phyloP scores from a whole-genome alignment of 2,113 vertebrate species.

The Sinocyclocheilus grahami region DNA sequence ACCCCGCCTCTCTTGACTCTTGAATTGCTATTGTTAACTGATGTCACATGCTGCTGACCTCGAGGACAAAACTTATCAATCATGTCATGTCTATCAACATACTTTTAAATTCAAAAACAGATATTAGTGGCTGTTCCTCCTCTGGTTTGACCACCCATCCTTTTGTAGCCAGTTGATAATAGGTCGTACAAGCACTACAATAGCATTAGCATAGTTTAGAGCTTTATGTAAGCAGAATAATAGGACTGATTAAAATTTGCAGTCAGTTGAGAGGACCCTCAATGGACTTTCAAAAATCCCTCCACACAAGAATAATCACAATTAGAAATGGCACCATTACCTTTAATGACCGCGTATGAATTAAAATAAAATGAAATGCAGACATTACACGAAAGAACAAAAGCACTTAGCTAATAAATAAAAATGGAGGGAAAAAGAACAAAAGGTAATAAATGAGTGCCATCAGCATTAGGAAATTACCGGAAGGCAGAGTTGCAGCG shows the following conservation, averaged over 20 bases:
- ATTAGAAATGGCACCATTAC: constrained; percentile 36
- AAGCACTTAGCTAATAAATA: neutral
- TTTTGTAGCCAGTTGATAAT: constrained; percentile 40
- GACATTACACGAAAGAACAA: neutral
- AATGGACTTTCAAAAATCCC: constrained; percentile 33
- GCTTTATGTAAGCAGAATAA: constrained; percentile 46
- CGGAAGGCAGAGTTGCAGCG: neutral
- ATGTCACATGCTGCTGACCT: neutral
- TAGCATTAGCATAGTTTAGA: constrained; percentile 49
- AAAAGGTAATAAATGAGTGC: neutral
- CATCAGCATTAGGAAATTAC: neutral
- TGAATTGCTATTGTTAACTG: neutral
- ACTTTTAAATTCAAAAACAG: constrained; percentile 16
- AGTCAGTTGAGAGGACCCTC: constrained; percentile 40
- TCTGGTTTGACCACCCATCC: constrained; percentile 31
- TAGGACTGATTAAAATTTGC: constrained; percentile 40
- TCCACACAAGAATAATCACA: constrained; percentile 49
- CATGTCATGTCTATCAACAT: constrained; percentile 27
- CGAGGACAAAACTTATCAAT: constrained; percentile 3
- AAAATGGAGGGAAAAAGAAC: neutral
- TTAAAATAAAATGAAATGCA: constrained; percentile 14
- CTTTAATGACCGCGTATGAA: constrained; percentile 22
- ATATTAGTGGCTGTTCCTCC: constrained; percentile 31
- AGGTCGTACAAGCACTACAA: constrained; percentile 40
- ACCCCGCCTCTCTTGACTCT: neutral